These are phyloP conservation scores for Andrena camellia DNA, from an alignment of 2,888 invertebrate species.

Conservation along the genomic window DNA sequence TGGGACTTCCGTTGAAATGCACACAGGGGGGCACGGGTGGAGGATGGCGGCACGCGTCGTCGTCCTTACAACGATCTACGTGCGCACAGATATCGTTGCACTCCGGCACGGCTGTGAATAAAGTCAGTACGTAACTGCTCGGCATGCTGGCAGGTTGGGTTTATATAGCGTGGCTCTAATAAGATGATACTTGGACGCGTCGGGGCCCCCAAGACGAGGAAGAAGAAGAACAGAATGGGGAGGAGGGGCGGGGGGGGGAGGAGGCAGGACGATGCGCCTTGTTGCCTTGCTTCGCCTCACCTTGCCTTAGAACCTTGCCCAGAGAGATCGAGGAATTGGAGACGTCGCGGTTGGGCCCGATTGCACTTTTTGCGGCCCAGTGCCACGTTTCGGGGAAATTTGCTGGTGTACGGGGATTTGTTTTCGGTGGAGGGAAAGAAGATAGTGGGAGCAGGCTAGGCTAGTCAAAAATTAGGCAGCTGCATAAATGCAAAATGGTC, in stretches of 20 bases:
- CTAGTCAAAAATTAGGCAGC: no score
- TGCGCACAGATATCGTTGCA: slow-evolving; percentile 51
- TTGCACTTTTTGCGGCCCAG: no score
- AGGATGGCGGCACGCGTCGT: slow-evolving; percentile 39
- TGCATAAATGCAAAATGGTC: no score
- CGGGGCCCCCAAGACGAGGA: slow-evolving; percentile 62
- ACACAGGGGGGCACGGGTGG: slow-evolving; percentile 36
- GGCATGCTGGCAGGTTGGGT: slow-evolving; percentile 82
- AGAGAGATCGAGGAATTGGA: background rate
- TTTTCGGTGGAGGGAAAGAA: no score
- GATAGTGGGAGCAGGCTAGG: no score
- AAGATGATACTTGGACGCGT: slow-evolving; percentile 82
- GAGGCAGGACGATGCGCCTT: slow-evolving; percentile 53
- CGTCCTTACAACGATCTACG: slow-evolving; percentile 7
- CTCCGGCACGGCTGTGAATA: slow-evolving; percentile 77
- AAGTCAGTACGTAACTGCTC: slow-evolving; percentile 82
- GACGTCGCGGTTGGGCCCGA: background rate
- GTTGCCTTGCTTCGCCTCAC: slow-evolving; percentile 62
- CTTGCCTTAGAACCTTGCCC: slow-evolving; percentile 72
- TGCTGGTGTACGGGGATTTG: no score
- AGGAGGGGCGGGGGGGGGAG: slow-evolving; percentile 58
- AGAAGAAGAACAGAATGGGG: slow-evolving; percentile 48
- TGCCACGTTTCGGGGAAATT: no score
- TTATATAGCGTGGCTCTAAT: slow-evolving; percentile 85
- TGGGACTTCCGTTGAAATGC: slow-evolving; percentile 29